Evolutionary conservation across 2,797 vertebrate species (phyloP).

Genomic region (Crocidura indochinensis): DNA sequence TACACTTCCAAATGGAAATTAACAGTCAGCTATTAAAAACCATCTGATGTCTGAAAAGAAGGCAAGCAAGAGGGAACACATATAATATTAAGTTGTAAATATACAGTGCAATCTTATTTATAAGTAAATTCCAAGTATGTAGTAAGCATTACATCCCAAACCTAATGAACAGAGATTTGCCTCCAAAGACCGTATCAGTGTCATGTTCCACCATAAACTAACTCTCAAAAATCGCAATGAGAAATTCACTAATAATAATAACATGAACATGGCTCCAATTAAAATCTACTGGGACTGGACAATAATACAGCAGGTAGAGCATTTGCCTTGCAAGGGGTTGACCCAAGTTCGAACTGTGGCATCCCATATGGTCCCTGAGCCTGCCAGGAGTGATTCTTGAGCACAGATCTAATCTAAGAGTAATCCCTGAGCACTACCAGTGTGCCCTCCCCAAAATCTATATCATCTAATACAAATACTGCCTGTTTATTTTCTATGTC

Average conservation of each 20-base stretch:
- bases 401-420: no score
- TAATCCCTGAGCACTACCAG: no score
- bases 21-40: constrained; percentile 50
- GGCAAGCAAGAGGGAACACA: constrained; percentile 41
- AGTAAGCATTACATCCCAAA: constrained; percentile 25
- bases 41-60: constrained; percentile 25
- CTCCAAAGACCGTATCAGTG: constrained; percentile 10
- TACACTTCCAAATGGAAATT: constrained; percentile 41
- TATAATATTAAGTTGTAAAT: constrained; percentile 38
- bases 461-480: neutral
- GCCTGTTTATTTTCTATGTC: neutral
- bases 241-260: constrained; percentile 49
- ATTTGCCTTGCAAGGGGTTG: no score
- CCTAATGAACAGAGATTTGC: constrained; percentile 41
- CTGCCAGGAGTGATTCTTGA: no score
- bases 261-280: constrained; percentile 4
- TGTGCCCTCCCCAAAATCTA: no score
- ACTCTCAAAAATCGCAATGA: constrained; percentile 56
- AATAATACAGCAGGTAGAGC: no score
- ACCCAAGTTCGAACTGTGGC: no score
- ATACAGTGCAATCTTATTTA: neutral
- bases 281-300: neutral
- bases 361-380: no score
- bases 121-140: constrained; percentile 51
- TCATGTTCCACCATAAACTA: neutral